A percentile compares a stretch with the other conserved stretches of the same genome.
phyloP scores from a whole-genome alignment of 2,113 vertebrate species.

The Gymnorhina tibicen region DNA sequence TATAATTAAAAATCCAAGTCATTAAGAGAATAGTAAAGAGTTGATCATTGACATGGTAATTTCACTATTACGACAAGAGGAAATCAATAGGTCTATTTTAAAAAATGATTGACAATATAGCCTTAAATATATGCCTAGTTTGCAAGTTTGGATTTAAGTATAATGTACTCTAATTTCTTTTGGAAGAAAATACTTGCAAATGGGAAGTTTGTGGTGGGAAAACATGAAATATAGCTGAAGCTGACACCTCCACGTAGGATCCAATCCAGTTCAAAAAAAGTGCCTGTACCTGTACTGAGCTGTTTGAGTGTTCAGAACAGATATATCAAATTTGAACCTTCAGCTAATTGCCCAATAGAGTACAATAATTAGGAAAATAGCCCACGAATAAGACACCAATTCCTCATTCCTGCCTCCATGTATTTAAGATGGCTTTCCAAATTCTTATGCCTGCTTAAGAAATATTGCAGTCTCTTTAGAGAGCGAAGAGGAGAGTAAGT shows the following conservation, averaged over 20 bases:
- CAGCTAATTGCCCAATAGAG: background rate
- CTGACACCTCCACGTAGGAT: background rate
- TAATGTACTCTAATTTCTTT: background rate
- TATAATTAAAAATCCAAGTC: background rate
- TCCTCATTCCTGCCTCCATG: background rate
- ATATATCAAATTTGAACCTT: background rate
- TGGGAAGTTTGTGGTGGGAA: background rate
- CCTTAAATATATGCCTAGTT: background rate
- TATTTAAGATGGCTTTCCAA: background rate
- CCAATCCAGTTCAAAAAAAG: background rate
- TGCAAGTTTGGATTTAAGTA: background rate
- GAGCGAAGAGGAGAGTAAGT: background rate
- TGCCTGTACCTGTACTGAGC: background rate
- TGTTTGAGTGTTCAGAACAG: background rate
- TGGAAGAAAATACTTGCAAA: background rate
- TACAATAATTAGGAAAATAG: background rate
- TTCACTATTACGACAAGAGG: background rate
- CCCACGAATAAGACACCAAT: background rate
- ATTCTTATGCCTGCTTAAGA: background rate
- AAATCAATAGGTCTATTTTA: background rate
- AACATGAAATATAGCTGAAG: background rate
- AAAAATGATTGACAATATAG: background rate
- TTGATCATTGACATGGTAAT: background rate
- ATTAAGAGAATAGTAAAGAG: background rate
- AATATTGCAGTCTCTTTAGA: background rate